Percentiles rank a stretch among this genome's conserved stretches.
phyloP scores from a whole-genome alignment of 1,140 invertebrate species.

The Planococcus citri region DNA sequence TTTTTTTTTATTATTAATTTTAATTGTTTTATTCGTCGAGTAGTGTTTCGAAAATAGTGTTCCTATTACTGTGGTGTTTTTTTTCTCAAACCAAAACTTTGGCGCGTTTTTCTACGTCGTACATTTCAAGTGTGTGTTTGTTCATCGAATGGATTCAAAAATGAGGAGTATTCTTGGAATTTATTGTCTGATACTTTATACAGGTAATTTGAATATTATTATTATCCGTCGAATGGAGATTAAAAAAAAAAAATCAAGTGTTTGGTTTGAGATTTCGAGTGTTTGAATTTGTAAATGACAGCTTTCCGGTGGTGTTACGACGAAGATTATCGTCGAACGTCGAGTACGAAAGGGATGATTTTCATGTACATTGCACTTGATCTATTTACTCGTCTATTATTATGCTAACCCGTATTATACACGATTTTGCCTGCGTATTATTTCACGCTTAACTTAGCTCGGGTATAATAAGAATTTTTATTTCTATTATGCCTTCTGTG shows the following conservation, averaged over 20 bases:
- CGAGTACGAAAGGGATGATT: neutral
- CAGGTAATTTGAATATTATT: too few species aligned
- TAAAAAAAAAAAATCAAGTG: too few species aligned
- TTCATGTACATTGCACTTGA: neutral
- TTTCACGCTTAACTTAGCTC: neutral
- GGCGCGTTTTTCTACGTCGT: neutral
- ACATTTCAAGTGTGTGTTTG: too few species aligned
- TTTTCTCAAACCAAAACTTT: neutral
- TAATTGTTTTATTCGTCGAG: neutral
- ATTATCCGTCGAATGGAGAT: too few species aligned
- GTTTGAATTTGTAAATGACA: neutral
- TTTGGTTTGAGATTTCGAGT: neutral
- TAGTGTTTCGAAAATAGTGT: too few species aligned
- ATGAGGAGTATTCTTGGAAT: too few species aligned
- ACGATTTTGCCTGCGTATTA: neutral
- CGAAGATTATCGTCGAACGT: neutral
- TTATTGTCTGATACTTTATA: too few species aligned
- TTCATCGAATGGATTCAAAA: neutral
- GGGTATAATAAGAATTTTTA: neutral
- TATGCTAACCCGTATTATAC: neutral
- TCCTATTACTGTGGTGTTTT: too few species aligned
- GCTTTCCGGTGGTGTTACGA: neutral
- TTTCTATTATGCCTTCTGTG: neutral
- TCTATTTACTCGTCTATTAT: neutral
- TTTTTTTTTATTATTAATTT: neutral